These are phyloP conservation scores for Homarus gammarus DNA, from an alignment of 2,888 invertebrate species.

Conservation along the genomic window DNA sequence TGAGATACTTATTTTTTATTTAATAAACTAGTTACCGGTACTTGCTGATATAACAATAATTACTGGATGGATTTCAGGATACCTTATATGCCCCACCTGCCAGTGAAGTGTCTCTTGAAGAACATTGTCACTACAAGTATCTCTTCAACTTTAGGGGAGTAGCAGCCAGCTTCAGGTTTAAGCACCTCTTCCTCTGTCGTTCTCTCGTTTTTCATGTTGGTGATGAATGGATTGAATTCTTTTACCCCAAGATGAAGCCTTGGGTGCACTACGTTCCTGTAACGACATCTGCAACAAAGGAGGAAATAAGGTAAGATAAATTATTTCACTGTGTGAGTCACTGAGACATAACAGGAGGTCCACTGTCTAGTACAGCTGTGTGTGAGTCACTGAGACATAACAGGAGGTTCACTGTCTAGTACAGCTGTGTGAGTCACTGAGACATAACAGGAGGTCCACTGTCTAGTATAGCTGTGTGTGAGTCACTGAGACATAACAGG, in stretches of 20 bases:
- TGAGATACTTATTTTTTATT: too few species aligned
- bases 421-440: too few species aligned
- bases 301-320: constrained; percentile 84
- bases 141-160: constrained; percentile 98
- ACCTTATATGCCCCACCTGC: constrained; percentile 92
- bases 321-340: neutral
- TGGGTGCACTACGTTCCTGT: constrained; percentile 98
- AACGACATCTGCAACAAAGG: constrained; percentile 84
- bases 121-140: constrained; percentile 95
- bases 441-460: too few species aligned
- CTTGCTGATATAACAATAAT: too few species aligned
- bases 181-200: constrained; percentile 95
- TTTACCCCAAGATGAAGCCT: constrained; percentile 92
- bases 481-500: too few species aligned
- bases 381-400: too few species aligned
- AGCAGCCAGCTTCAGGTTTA: constrained; percentile 97
- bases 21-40: too few species aligned
- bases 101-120: constrained; percentile 90
- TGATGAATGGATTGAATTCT: constrained; percentile 96
- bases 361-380: too few species aligned
- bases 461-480: too few species aligned
- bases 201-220: constrained; percentile 91
- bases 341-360: too few species aligned
- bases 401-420: too few species aligned
- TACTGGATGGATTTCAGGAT: constrained; percentile 81